A percentile compares a stretch with the other conserved stretches of the same genome.
Conservation (phyloP, 2,888 invertebrate species). For the Conops quadrifasciatus region DNA sequence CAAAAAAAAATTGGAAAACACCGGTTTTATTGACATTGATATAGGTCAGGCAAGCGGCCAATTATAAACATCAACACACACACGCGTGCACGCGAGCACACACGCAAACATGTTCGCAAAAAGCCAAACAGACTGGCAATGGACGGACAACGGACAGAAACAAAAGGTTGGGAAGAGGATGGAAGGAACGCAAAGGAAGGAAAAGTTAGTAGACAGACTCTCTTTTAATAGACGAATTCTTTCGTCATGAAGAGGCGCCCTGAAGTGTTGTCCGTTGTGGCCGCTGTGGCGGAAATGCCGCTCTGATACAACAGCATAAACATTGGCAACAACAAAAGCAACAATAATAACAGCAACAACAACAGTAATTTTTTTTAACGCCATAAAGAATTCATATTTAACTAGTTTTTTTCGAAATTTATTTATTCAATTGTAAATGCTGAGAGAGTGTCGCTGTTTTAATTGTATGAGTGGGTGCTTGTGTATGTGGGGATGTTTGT, state of each 20-base stretch:
- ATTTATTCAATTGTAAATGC: no score
- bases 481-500: no score
- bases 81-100: no score
- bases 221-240: not conserved
- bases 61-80: not conserved
- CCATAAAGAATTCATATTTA: not conserved
- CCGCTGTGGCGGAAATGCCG: slow-evolving; percentile 21
- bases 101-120: no score
- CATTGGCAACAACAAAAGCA: not conserved
- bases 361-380: not conserved
- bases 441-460: not conserved
- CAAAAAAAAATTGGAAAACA: not conserved
- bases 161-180: no score
- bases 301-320: slow-evolving; percentile 13
- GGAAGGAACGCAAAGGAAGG: not conserved
- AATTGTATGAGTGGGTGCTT: not conserved
- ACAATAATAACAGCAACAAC: not conserved
- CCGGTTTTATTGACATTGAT: not conserved
- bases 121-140: no score
- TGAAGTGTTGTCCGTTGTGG: slow-evolving; percentile 23
- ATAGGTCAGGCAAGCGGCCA: not conserved
- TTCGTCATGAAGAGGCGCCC: not conserved
- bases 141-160: not conserved
- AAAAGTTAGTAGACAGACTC: not conserved
- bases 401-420: no score